phyloP scores from a whole-genome alignment of 2,888 invertebrate genomes.

The Malacosoma neustria region DNA sequence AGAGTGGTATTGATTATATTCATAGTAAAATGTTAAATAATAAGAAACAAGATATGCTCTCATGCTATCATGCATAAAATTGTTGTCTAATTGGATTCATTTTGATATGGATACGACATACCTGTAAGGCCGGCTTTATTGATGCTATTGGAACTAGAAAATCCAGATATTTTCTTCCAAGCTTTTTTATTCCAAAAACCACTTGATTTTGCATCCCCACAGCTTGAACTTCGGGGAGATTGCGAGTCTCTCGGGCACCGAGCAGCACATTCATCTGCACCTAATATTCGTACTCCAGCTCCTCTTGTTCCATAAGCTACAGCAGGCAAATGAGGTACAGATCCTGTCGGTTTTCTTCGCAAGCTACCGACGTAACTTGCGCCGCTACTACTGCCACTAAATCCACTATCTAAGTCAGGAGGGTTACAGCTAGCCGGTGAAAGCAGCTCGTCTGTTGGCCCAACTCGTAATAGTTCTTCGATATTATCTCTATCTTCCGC shows the following conservation, averaged over 20 bases:
- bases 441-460: conserved; percentile 82
- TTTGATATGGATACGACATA: conserved; percentile 47
- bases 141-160: conserved; percentile 81
- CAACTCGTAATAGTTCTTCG: conserved; percentile 79
- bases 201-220: conserved; percentile 64
- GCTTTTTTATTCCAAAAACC: conserved; percentile 85
- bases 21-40: neutral
- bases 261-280: conserved; percentile 55
- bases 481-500: conserved; percentile 77
- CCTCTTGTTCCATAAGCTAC: conserved; percentile 69
- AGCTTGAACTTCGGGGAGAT: conserved; percentile 64
- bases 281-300: conserved; percentile 61
- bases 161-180: conserved; percentile 85
- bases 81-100: conserved; percentile 3
- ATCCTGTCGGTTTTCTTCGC: conserved; percentile 71
- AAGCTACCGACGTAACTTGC: conserved; percentile 86
- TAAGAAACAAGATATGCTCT: neutral
- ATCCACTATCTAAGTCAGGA: conserved; percentile 86
- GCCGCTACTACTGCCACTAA: conserved; percentile 88
- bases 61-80: conserved; percentile 4
- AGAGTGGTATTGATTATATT: conserved; percentile 23
- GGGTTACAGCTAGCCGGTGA: conserved; percentile 80
- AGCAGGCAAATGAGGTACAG: conserved; percentile 66
- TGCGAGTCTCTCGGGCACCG: conserved; percentile 52
- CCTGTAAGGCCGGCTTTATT: conserved; percentile 80